Percentiles rank a stretch among this genome's conserved stretches.
These are phyloP conservation scores for Eumerus sabulonum DNA, from an alignment of 2,888 invertebrate genomes.

Conservation along the genomic window DNA sequence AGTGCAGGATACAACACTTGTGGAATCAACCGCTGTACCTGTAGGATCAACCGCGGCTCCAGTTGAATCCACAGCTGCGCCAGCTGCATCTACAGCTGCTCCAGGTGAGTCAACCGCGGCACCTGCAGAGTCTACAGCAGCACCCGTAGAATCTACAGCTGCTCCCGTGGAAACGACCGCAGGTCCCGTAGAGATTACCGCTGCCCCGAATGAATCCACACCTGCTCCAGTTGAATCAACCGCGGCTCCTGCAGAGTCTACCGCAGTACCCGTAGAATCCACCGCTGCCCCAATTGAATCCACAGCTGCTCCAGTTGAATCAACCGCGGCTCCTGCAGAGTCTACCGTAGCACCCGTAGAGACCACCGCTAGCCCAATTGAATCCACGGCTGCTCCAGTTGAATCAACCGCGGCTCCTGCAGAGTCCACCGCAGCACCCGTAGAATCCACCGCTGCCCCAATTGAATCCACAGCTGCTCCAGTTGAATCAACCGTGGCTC, in stretches of 20 bases:
- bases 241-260: slow-evolving; percentile 5
- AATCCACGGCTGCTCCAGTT: background rate
- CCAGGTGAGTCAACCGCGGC: slow-evolving; percentile 69
- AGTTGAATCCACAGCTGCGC: slow-evolving; percentile 16
- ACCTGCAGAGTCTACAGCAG: slow-evolving; percentile 27
- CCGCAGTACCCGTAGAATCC: background rate
- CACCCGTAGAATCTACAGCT: slow-evolving; percentile 6
- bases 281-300: slow-evolving; percentile 16
- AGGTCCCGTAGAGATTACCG: slow-evolving; percentile 2
- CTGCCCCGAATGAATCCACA: slow-evolving; percentile 11
- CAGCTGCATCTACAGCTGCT: slow-evolving; percentile 16
- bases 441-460: slow-evolving; percentile 4
- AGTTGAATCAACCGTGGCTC: slow-evolving; percentile 1
- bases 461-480: slow-evolving; percentile 12
- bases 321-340: slow-evolving; percentile 27
- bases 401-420: slow-evolving; percentile 8
- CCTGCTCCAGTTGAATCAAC: slow-evolving; percentile 5
- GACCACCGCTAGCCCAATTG: slow-evolving; percentile 2
- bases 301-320: slow-evolving; percentile 11
- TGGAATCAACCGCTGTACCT: slow-evolving; percentile 17
- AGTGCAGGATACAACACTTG: too few relatives aligned
- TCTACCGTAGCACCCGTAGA: slow-evolving; percentile 19
- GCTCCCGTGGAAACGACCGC: slow-evolving; percentile 8
- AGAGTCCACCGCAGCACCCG: slow-evolving; percentile 21
- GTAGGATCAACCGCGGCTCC: slow-evolving; percentile 7